A percentile compares a stretch with the other conserved stretches of the same genome.
phyloP scores from a whole-genome alignment of 2,888 invertebrate genomes.

The Ferdinandea cuprea region DNA sequence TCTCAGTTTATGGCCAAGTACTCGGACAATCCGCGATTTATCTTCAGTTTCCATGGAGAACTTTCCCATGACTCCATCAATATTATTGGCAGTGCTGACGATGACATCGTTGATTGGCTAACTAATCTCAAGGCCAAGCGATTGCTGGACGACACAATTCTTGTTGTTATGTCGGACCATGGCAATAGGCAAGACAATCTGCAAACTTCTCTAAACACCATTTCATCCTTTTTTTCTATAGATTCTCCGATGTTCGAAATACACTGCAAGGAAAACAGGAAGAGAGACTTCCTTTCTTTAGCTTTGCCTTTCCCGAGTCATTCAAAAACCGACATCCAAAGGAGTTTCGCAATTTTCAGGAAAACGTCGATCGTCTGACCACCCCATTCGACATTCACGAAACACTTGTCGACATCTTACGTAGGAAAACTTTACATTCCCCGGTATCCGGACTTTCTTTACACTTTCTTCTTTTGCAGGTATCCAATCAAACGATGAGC shows the following conservation, averaged over 20 bases:
- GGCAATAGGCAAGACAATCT: conserved; percentile 87
- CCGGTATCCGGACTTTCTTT: neutral
- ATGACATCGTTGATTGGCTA: conserved; percentile 88
- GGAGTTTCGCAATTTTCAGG: conserved; percentile 86
- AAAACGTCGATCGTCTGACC: conserved; percentile 88
- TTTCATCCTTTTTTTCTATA: conserved; percentile 79
- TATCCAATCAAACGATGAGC: conserved; percentile 53
- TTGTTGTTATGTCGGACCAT: conserved; percentile 97
- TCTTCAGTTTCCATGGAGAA: conserved; percentile 94
- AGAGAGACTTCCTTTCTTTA: conserved; percentile 94
- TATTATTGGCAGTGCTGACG: conserved; percentile 90
- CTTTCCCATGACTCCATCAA: conserved; percentile 94
- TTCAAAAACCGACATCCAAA: conserved; percentile 86
- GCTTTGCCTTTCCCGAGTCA: conserved; percentile 89
- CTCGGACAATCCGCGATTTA: conserved; percentile 88
- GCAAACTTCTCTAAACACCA: neutral
- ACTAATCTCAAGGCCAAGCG: conserved; percentile 85
- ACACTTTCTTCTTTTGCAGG: conserved; percentile 1
- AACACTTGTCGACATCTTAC: conserved; percentile 88
- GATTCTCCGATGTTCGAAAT: conserved; percentile 91
- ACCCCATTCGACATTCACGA: conserved; percentile 96
- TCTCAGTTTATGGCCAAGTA: conserved; percentile 86
- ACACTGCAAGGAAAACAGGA: conserved; percentile 96
- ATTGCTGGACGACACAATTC: conserved; percentile 89
- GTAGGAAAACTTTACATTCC: too few relatives aligned